A percentile compares a stretch with the other conserved stretches of the same genome.
These are phyloP conservation scores for Apeira syringaria DNA, from an alignment of 2,888 invertebrate species.

Conservation along the genomic window DNA sequence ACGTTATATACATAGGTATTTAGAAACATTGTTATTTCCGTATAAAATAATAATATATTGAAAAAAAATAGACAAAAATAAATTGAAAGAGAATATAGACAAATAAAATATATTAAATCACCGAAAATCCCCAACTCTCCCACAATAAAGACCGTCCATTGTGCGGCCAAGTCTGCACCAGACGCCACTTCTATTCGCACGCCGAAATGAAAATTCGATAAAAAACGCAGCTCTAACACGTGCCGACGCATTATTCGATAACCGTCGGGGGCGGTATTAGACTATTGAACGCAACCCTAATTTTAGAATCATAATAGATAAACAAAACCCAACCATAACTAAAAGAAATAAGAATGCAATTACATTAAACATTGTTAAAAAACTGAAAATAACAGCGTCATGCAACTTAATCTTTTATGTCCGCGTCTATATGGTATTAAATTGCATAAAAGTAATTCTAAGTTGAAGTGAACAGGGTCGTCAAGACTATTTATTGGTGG, in stretches of 20 bases:
- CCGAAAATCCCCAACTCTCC: slow-evolving; percentile 20
- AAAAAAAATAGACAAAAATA: no score
- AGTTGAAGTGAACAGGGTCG: slow-evolving; percentile 54
- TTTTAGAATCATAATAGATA: slow-evolving; percentile 37
- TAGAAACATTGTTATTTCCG: no score
- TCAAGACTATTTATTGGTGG: slow-evolving; percentile 80
- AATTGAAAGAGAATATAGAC: no score
- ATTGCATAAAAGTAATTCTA: slow-evolving; percentile 30
- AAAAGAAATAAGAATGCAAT: slow-evolving; percentile 22
- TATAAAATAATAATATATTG: no score
- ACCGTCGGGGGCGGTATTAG: slow-evolving; percentile 80
- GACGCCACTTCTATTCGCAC: slow-evolving; percentile 78
- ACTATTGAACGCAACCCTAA: slow-evolving; percentile 72
- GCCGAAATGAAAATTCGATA: slow-evolving; percentile 71
- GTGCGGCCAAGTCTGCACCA: slow-evolving; percentile 62
- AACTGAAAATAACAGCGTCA: not conserved
- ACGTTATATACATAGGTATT: no score
- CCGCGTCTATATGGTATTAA: slow-evolving; percentile 18
- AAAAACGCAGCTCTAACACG: slow-evolving; percentile 72
- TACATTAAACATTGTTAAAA: slow-evolving; percentile 12
- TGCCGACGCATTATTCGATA: slow-evolving; percentile 79
- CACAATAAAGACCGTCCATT: slow-evolving; percentile 46
- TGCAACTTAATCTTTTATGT: slow-evolving; percentile 27
- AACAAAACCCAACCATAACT: slow-evolving; percentile 35
- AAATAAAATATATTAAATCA: not conserved